Evolutionary conservation across 2,797 vertebrate species (phyloP).

Genomic region (Arnoldichthys spilopterus): DNA sequence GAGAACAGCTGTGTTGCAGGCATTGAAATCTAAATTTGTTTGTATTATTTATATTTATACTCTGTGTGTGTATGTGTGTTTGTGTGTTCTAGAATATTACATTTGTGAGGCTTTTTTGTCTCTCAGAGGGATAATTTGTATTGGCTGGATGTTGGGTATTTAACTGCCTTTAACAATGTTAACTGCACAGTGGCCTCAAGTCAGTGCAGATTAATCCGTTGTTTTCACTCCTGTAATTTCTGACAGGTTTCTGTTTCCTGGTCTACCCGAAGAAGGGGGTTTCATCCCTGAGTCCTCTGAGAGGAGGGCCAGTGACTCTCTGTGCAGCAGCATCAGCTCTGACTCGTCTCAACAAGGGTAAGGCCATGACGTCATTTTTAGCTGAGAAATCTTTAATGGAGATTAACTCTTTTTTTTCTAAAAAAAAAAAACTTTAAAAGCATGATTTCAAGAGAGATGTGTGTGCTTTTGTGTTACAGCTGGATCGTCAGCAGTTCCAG

Average conservation of each 20-base stretch:
- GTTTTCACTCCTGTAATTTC: background rate
- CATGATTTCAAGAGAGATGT: background rate
- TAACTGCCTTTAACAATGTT: background rate
- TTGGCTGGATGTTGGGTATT: background rate
- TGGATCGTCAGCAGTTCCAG: constrained; percentile 83
- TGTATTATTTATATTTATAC: no score
- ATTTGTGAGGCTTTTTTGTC: background rate
- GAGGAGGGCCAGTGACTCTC: constrained; percentile 73
- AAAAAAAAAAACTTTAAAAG: no score
- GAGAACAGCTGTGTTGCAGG: no score
- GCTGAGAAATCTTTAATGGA: no score
- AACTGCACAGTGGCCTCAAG: background rate
- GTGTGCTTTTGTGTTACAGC: constrained; percentile 61
- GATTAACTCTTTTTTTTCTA: no score
- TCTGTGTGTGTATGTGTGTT: no score
- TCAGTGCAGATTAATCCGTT: background rate
- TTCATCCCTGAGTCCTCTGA: constrained; percentile 74
- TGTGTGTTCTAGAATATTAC: no score
- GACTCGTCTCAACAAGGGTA: constrained; percentile 84
- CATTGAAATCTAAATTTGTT: no score
- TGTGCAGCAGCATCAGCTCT: constrained; percentile 62
- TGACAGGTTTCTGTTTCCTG: constrained; percentile 86
- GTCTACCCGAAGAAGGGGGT: constrained; percentile 86
- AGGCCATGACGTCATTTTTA: no score
- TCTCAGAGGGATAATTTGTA: background rate